A percentile compares a stretch with the other conserved stretches of the same genome.
phyloP scores from a whole-genome alignment of 2,797 vertebrate genomes.

The Hoplostethus atlanticus region DNA sequence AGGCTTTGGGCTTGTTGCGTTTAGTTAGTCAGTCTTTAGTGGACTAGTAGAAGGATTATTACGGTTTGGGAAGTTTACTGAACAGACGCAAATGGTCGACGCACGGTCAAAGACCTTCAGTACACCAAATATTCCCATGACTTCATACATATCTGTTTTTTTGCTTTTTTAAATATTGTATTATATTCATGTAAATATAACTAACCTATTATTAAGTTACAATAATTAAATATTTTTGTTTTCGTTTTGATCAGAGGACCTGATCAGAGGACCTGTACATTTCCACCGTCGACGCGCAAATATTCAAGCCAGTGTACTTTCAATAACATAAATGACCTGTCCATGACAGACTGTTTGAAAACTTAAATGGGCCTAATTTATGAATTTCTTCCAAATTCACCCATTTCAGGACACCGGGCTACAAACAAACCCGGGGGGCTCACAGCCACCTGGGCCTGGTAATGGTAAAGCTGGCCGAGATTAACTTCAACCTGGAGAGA shows the following conservation, averaged over 20 bases:
- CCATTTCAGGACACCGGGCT: constrained; percentile 56
- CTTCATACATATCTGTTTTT: background rate
- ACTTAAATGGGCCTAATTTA: constrained; percentile 66
- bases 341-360: constrained; percentile 39
- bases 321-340: constrained; percentile 51
- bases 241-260: constrained; percentile 15
- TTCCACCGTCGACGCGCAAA: constrained; percentile 35
- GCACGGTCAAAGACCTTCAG: constrained; percentile 4
- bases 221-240: constrained; percentile 45
- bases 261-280: constrained; percentile 58
- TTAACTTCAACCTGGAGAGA: constrained; percentile 74
- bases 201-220: constrained; percentile 26
- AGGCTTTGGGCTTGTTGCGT: constrained; percentile 19
- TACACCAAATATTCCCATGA: constrained; percentile 7
- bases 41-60: constrained; percentile 27
- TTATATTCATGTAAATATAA: constrained; percentile 34
- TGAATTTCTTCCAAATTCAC: constrained; percentile 58
- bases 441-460: constrained; percentile 74
- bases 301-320: constrained; percentile 25
- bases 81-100: constrained; percentile 16
- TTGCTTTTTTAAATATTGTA: constrained; percentile 20
- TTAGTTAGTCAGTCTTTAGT: constrained; percentile 36
- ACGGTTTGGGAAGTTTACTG: constrained; percentile 20
- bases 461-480: constrained; percentile 76
- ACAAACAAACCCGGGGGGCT: constrained; percentile 52